Base-by-base conservation (phyloP, 2,797 vertebrate species). In the Hylomyscus alleni region DNA sequence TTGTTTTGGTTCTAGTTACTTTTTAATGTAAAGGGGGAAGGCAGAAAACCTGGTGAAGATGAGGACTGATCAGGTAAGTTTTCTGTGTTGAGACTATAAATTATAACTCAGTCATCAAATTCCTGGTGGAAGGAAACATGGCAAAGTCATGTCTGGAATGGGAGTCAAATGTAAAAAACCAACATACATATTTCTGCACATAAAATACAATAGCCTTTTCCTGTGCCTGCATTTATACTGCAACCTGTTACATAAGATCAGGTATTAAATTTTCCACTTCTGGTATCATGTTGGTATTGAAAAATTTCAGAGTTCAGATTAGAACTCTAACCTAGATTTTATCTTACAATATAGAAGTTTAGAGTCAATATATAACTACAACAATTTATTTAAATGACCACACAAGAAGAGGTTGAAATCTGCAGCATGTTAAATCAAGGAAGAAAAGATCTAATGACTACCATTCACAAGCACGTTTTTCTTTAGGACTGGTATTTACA, bases 1-100 rank as follows among this genome's bases (percentile, higher is more conserved):
- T 52, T 50, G 91, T 67, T 78, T 82, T 91, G 52, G 37, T 54
- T 62, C 26, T 29, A 50, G 80, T 88, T 19, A 91, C 47, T 40
- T 91, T 83, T 83, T 56, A 91, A 62, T n/a, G 73, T 52, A 93
- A 65, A 96, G 17, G 12, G 78, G 29, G 62, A 90, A 81, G 75
- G 26, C 1, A 56, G 47, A 54, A 95, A 76, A 88, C 11, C 69
- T 84, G 26, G 44, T 37, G 31, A 76, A 90, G 60, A 78, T 37
- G 20, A 81, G 91, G 60, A 69, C 3, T 89, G n/a, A 34, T 69
- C 13, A 40, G 22, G 3, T 6, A 86, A 81, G 11, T 50, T 3
- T 75, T 89, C n/a, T 22, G 34, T 56, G 78, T 0, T 95, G 47
- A 73, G 31, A 81, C 24, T 37, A 91, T 56, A 37, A 89, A 87